Percentiles rank a stretch among this genome's conserved stretches.
Evolutionary conservation across 2,888 invertebrate species (phyloP).

Genomic region (Rhingia campestris): DNA sequence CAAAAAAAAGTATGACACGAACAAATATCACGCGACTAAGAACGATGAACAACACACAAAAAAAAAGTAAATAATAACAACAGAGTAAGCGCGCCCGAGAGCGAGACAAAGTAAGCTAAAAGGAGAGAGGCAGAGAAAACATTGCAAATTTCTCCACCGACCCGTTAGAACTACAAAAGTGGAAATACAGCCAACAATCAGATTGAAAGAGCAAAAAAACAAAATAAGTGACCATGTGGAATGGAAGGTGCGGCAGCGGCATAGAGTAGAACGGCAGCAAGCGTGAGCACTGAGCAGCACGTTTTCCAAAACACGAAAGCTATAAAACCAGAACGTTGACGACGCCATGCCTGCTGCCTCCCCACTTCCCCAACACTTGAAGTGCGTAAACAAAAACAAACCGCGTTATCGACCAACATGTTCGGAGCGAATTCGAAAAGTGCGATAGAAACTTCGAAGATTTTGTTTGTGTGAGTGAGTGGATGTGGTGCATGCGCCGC

Average conservation of each 20-base stretch:
- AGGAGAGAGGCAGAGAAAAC: conserved; percentile 48
- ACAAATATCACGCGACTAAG: conserved; percentile 48
- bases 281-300: conserved; percentile 66
- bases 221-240: not conserved
- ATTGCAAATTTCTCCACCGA: conserved; percentile 61
- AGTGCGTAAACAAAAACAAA: conserved; percentile 73
- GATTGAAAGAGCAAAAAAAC: not conserved
- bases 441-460: conserved; percentile 27
- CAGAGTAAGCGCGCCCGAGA: conserved; percentile 20
- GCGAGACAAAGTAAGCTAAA: conserved; percentile 40
- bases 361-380: conserved; percentile 27
- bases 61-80: conserved; percentile 58
- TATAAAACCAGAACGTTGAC: conserved; percentile 37
- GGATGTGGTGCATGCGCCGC: not conserved
- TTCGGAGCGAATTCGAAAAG: conserved; percentile 49
- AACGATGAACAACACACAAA: conserved; percentile 32
- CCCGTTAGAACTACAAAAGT: conserved; percentile 59
- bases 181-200: conserved; percentile 30
- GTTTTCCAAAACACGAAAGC: conserved; percentile 64
- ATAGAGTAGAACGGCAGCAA: conserved; percentile 21
- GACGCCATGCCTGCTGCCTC: conserved; percentile 42
- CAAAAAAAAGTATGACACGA: conserved; percentile 44
- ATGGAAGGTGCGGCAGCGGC: not conserved
- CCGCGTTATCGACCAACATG: conserved; percentile 25
- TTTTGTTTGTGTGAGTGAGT: not conserved